phyloP scores from a whole-genome alignment of 37 sponge, comb jelly and placozoan genomes.

The Geodia barretti region DNA sequence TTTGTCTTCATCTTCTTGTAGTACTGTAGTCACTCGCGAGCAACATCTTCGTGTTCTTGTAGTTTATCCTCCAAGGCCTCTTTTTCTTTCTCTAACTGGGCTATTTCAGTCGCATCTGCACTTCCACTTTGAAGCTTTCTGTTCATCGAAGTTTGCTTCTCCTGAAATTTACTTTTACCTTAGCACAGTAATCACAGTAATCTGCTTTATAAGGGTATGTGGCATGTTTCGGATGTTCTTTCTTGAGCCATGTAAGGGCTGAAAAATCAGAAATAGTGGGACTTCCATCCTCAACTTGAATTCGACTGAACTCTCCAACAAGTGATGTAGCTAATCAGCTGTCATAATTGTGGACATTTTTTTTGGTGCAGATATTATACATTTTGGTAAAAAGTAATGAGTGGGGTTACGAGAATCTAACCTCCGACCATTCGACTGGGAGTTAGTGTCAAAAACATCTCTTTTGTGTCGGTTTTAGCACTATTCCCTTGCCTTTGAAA shows the following conservation, averaged over 20 bases:
- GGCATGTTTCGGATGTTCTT: conserved; percentile 28
- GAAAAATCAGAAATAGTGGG: conserved; percentile 12
- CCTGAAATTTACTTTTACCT: conserved; percentile 24
- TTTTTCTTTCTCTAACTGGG: conserved; percentile 10
- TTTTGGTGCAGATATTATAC: conserved; percentile 23
- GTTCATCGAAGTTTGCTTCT: conserved; percentile 1
- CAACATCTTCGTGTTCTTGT: conserved; percentile 14
- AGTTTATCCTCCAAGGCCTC: not conserved
- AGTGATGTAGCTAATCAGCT: conserved; percentile 11
- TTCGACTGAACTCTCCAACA: conserved; percentile 20
- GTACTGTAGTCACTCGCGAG: conserved; percentile 28
- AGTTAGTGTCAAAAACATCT: conserved; percentile 25
- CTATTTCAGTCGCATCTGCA: not conserved
- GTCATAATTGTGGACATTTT: conserved; percentile 8
- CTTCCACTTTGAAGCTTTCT: conserved; percentile 28
- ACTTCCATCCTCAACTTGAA: conserved; percentile 7
- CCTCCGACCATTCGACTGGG: conserved; percentile 38
- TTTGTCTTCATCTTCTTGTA: conserved; percentile 27
- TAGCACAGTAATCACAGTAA: conserved; percentile 46
- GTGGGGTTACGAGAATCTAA: conserved; percentile 22
- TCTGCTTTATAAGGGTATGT: conserved; percentile 45
- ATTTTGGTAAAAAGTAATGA: conserved; percentile 37
- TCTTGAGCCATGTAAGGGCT: conserved; percentile 22
- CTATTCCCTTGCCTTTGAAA: conserved; percentile 29
- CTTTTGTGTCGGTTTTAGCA: conserved; percentile 7